Evolutionary conservation across 1,140 invertebrate genomes (phyloP).

Genomic region (Branchinecta lindahli): DNA sequence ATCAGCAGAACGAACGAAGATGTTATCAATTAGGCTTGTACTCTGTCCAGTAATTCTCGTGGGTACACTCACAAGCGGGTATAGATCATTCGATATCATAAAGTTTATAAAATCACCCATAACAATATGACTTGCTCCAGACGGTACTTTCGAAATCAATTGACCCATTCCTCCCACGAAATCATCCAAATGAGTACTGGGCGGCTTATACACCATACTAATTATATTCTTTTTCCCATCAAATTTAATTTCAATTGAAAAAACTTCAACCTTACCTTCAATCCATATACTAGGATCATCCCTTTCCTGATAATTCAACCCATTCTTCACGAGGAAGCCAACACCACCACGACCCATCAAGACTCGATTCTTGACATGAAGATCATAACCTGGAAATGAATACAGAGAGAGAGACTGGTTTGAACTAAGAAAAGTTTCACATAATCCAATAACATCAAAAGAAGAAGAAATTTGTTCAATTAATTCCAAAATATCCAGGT

Average conservation of each 20-base stretch:
- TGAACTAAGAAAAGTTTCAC: conserved; percentile 4
- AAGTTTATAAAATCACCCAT: background rate
- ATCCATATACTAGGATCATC: conserved; percentile 2
- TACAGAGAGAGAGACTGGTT: conserved; percentile 3
- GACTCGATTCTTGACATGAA: background rate
- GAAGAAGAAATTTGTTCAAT: background rate
- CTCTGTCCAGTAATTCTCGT: conserved; percentile 2
- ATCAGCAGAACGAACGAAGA: background rate
- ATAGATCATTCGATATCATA: conserved; percentile 2
- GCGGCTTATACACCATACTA: conserved; percentile 10
- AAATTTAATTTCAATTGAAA: background rate
- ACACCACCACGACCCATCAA: conserved; percentile 4
- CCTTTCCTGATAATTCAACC: conserved; percentile 6
- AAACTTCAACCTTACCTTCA: conserved; percentile 10
- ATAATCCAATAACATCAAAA: background rate
- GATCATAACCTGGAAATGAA: conserved; percentile 10
- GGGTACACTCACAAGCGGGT: conserved; percentile 7
- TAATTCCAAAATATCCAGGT: conserved; percentile 3
- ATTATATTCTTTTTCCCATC: conserved; percentile 7
- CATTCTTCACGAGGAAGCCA: background rate
- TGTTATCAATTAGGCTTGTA: background rate
- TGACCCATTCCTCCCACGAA: background rate
- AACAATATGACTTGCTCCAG: conserved; percentile 7
- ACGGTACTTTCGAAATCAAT: background rate
- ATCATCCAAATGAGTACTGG: background rate